Conservation (phyloP, 2,113 vertebrate genomes). For the Ophthalmolycus amberensis region DNA sequence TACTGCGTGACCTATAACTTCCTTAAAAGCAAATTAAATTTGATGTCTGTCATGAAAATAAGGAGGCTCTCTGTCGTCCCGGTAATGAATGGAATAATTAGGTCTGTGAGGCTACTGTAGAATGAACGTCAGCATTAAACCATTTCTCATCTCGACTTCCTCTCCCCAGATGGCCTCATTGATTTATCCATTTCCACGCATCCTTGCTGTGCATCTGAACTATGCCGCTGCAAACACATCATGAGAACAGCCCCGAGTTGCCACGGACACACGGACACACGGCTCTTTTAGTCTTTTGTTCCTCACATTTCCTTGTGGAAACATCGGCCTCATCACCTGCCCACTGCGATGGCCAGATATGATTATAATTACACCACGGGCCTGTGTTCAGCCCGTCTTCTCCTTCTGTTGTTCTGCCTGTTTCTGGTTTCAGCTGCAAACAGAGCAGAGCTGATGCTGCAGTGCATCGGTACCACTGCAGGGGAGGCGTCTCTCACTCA, state of each 20-base stretch:
- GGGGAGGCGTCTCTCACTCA: constrained; percentile 50
- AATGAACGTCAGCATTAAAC: constrained; percentile 65
- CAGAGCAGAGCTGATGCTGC: constrained; percentile 57
- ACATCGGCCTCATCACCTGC: constrained; percentile 62
- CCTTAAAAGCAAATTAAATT: constrained; percentile 44
- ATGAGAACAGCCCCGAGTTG: constrained; percentile 32
- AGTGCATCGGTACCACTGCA: constrained; percentile 50
- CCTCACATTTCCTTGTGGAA: constrained; percentile 20
- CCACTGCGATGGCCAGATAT: constrained; percentile 43
- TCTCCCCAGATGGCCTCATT: constrained; percentile 75
- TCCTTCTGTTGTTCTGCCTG: not conserved
- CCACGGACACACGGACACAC: constrained; percentile 36
- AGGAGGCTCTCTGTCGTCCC: constrained; percentile 35
- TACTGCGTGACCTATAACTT: constrained; percentile 25
- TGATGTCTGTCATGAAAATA: constrained; percentile 54
- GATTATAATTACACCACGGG: constrained; percentile 52
- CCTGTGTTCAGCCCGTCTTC: not conserved
- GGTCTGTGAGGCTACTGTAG: constrained; percentile 68
- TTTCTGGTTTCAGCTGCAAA: constrained; percentile 46
- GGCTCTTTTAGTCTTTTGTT: constrained; percentile 22
- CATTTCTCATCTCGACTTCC: constrained; percentile 73
- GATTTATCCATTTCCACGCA: constrained; percentile 75
- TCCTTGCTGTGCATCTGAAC: constrained; percentile 71
- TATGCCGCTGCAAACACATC: constrained; percentile 62
- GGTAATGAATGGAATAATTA: constrained; percentile 75